These are phyloP conservation scores for Siderastrea siderea DNA, from an alignment of 92 coral and sea anemone genomes.

Conservation along the genomic window DNA sequence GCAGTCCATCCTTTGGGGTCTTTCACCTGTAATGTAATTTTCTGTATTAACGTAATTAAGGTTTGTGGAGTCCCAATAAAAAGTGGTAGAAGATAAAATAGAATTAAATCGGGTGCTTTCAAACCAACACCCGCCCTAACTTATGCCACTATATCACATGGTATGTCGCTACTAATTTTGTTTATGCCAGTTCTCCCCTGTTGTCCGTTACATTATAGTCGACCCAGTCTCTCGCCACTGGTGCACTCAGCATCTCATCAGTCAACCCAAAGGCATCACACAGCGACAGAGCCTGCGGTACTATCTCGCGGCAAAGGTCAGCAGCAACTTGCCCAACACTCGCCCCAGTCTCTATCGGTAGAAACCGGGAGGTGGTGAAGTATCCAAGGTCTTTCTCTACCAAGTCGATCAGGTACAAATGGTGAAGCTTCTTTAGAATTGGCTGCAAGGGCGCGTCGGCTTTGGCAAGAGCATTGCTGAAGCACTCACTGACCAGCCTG, in stretches of 20 bases:
- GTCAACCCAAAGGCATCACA: conserved; percentile 93
- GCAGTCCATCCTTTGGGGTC: too few species aligned
- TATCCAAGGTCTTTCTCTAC: conserved; percentile 86
- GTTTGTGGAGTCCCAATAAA: too few species aligned
- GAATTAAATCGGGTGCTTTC: too few species aligned
- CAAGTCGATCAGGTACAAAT: conserved; percentile 71
- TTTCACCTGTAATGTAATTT: too few species aligned
- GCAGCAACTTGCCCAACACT: conserved; percentile 78
- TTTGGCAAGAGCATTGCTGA: conserved; percentile 61
- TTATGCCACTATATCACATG: neutral
- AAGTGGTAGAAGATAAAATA: too few species aligned
- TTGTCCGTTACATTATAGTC: conserved; percentile 83
- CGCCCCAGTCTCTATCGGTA: conserved; percentile 77
- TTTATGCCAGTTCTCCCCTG: conserved; percentile 67
- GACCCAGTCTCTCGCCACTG: conserved; percentile 94
- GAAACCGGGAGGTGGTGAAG: conserved; percentile 76
- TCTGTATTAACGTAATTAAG: too few species aligned
- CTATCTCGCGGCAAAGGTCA: conserved; percentile 81
- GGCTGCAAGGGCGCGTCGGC: conserved; percentile 77
- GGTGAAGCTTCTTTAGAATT: conserved; percentile 80
- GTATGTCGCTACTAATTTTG: neutral
- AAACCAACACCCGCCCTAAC: neutral
- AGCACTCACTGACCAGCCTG: conserved; percentile 84
- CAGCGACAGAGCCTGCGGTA: conserved; percentile 88
- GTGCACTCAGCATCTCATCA: conserved; percentile 91